Base-by-base conservation (phyloP, 2,113 vertebrate genomes). In the Barnardius zonarius region DNA sequence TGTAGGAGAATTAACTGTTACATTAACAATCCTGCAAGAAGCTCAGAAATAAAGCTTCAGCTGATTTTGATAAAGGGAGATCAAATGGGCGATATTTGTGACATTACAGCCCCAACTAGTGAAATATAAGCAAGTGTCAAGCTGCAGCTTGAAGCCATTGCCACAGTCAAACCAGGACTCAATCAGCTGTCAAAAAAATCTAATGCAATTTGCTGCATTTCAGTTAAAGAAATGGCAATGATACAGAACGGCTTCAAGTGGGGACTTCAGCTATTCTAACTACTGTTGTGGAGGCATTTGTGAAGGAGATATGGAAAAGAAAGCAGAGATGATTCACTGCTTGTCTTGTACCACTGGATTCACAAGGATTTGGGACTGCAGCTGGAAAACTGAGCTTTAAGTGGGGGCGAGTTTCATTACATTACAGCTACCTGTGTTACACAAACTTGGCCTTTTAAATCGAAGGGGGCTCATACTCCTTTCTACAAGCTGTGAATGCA, bases 1-100 rank as follows among this genome's bases (percentile, higher is more conserved):
- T 43, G 27, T n/a, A 76, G 80, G 93, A 70, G 90, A 95, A 93
- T 94, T 43, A 84, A 83, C 80, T 72, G 87, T 86, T 91, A 61
- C 13, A 91, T 74, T 73, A 84, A 86, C 84, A 73, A 76, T 46
- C 49, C 83, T 25, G 54, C 88, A 73, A 70, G 70, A 73, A 93
- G 85, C 90, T 93, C 59, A 33, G 39, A 82, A 95, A 39, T 64
- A 75, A 90, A 94, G 70, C 83, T 82, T 86, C 57, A 27, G 80
- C 69, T 75, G 86, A 94, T 90, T 95, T 87, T 95, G 91, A 55
- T 46, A 69, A 69, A 64, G 52, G 83, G 35, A 86, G 89, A 92
- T 57, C 69, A 69, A 83, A 88, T 55, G 39, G 80, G 67, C 55
- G 82, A 16, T 83, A 49, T 72, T 6, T 91, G 75, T 59, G 35